These are phyloP conservation scores for Tenthredo mesomela DNA, from an alignment of 2,888 invertebrate species.

Conservation along the genomic window DNA sequence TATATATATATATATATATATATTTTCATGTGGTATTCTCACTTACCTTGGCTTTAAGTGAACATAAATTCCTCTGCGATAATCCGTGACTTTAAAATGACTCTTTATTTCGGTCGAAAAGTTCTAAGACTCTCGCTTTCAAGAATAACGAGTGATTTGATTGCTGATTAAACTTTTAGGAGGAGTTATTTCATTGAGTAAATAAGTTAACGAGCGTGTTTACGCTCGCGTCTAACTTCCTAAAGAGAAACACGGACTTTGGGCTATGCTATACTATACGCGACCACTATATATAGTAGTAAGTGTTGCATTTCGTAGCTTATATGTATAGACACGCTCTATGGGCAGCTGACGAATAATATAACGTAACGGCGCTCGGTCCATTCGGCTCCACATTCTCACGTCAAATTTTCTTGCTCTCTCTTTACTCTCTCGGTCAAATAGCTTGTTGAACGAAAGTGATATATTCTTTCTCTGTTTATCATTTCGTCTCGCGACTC, in stretches of 20 bases:
- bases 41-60: not conserved
- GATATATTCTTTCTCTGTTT: constrained; percentile 53
- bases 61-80: not conserved
- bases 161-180: constrained; percentile 30
- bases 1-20: no score
- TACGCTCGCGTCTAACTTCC: constrained; percentile 10
- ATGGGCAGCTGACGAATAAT: constrained; percentile 35
- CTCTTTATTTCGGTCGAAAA: not conserved
- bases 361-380: not conserved
- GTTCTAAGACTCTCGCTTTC: not conserved
- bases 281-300: not conserved
- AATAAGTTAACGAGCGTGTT: constrained; percentile 28
- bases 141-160: constrained; percentile 17
- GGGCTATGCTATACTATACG: not conserved
- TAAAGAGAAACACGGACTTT: constrained; percentile 33
- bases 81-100: not conserved
- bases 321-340: not conserved
- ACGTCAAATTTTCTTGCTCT: constrained; percentile 52
- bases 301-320: constrained; percentile 35
- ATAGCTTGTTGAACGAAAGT: constrained; percentile 11
- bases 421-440: constrained; percentile 30
- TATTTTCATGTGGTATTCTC: not conserved
- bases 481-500: constrained; percentile 54
- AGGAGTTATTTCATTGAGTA: constrained; percentile 23
- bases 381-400: constrained; percentile 49